These are phyloP conservation scores for Dunckerocampus dactyliophorus DNA, from an alignment of 2,113 vertebrate genomes.

Conservation along the genomic window DNA sequence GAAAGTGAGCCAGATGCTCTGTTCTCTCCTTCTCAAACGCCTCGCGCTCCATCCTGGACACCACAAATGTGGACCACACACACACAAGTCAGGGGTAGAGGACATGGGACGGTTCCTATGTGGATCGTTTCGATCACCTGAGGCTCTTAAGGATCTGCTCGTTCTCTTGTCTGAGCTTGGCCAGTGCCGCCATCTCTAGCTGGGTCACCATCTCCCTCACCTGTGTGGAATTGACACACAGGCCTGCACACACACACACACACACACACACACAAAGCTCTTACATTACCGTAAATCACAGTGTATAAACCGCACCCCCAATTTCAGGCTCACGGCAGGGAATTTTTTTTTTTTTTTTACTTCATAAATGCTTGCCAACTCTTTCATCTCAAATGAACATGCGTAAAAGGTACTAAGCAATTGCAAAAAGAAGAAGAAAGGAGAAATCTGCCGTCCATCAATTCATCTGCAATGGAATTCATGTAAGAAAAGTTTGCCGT, in stretches of 20 bases:
- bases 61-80: background rate
- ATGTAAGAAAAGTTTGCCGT: too few species aligned
- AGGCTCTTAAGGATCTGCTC: conserved; percentile 76
- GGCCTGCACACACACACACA: conserved; percentile 59
- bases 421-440: too few species aligned
- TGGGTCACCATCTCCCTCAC: conserved; percentile 85
- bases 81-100: background rate
- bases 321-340: too few species aligned
- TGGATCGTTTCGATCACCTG: conserved; percentile 66
- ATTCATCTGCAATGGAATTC: too few species aligned
- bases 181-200: conserved; percentile 79
- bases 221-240: conserved; percentile 72
- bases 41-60: conserved; percentile 79
- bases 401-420: too few species aligned
- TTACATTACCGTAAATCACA: too few species aligned
- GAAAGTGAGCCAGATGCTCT: conserved; percentile 81
- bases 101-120: background rate
- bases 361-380: too few species aligned
- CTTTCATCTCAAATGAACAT: too few species aligned
- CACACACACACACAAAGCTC: background rate
- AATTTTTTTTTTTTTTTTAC: too few species aligned
- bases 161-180: conserved; percentile 81
- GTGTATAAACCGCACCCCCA: too few species aligned
- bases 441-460: too few species aligned
- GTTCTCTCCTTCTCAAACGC: conserved; percentile 82